phyloP scores from a whole-genome alignment of 2,113 vertebrate species.

The Antechinus flavipes region DNA sequence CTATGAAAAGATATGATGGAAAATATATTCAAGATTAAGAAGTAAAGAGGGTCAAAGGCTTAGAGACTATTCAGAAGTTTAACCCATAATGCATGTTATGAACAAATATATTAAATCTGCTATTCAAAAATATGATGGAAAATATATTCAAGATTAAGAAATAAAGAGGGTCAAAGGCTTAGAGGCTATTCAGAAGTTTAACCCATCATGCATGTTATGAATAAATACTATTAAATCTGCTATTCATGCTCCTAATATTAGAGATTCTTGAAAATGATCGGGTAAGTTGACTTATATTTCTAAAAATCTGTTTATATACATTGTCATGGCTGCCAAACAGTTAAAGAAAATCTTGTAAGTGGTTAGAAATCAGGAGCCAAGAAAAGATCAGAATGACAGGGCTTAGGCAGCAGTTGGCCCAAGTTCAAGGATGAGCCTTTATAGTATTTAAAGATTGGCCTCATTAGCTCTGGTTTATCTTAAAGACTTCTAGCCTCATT shows the following conservation, averaged over 20 bases:
- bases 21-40: not conserved
- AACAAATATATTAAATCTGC: not conserved
- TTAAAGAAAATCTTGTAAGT: not conserved
- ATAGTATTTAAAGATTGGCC: not conserved
- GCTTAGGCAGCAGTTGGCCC: not conserved
- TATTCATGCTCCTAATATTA: not conserved
- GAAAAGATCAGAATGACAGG: not conserved
- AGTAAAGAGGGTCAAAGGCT: not conserved
- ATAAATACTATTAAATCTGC: not conserved
- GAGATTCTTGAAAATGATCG: not conserved
- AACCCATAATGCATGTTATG: not conserved
- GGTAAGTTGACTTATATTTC: not conserved
- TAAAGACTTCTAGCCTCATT: not conserved
- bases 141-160: too few relatives aligned
- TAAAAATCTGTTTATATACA: not conserved
- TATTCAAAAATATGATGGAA: not conserved
- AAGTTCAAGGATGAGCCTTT: not conserved
- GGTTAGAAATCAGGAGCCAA: not conserved
- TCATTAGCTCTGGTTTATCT: not conserved
- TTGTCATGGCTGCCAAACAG: not conserved
- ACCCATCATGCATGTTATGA: not conserved
- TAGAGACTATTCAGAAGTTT: not conserved
- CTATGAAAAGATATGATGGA: not conserved
- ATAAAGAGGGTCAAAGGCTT: not conserved
- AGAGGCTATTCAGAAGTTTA: not conserved